Evolutionary conservation across 2,888 invertebrate genomes (phyloP), one percentile per base, ranked within the genome.

Genomic region (Malthinus flaveolus): DNA sequence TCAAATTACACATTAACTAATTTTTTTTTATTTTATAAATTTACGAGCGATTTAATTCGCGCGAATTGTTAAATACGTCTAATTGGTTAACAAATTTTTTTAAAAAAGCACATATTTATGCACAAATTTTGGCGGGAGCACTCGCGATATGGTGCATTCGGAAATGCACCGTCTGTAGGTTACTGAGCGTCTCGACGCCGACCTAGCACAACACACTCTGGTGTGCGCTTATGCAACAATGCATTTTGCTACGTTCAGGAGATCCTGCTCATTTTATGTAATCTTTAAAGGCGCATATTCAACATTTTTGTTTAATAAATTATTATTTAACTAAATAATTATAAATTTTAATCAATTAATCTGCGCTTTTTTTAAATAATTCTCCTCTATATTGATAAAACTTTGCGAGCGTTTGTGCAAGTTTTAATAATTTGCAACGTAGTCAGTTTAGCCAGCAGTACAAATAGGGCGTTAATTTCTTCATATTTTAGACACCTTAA

Each of bases 181-280:
- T 60, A 50, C 60, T 60, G 61, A 62, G 72, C 76, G 76, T 76
- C 75, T 70, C 73, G 75, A 75, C 77, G 75, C 77, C 78, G 79
- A 79, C 79, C 79, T 79, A 78, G 73, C 78, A 73, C 78, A 79
- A 79, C 77, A 77, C 76, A 71, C 73, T 76, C 76, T 75, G 75
- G 66, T 72, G 77, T 78, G 75, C 72, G 75, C 69, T 59, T 58
- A 71, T 75, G 75, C 75, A 75, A 68, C 73, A 69, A 67, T 70
- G 71, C 71, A 72, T 63, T 64, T 65, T 63, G 68, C 68, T 62
- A 54, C 66, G 55, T 65, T 60, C 68, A 56, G 37, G 59, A 48
- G 62, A 49, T 57, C 64, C 68, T 68, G 68, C 60, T 63, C 62
- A 59, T 66, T 23, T 23, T 23, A 64, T 64, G 65, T 56, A 23